Conservation (phyloP, 2,888 invertebrate genomes). For the Drosophila parthenogenetica region DNA sequence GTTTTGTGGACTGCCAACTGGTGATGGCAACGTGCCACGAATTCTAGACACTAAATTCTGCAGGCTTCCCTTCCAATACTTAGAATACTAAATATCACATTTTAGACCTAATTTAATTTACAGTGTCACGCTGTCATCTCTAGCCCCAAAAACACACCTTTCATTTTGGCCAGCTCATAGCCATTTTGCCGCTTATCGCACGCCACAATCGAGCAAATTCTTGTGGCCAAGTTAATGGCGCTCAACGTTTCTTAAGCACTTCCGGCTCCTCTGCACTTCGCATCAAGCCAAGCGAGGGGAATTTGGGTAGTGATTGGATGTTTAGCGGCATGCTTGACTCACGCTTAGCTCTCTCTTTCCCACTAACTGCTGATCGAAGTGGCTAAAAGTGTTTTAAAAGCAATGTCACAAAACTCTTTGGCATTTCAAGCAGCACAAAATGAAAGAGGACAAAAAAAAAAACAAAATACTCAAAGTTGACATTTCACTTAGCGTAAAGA, state of each 20-base stretch:
- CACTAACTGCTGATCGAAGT: slow-evolving; percentile 41
- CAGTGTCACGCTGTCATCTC: slow-evolving; percentile 32
- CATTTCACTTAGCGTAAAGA: slow-evolving; percentile 66
- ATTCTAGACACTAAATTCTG: background rate
- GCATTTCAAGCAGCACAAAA: slow-evolving; percentile 25
- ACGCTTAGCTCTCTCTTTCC: slow-evolving; percentile 37
- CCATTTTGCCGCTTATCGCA: slow-evolving; percentile 17
- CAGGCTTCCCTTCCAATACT: background rate
- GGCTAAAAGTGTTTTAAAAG: slow-evolving; percentile 60
- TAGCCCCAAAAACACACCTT: slow-evolving; percentile 12
- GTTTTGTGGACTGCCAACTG: background rate
- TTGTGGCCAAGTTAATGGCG: slow-evolving; percentile 53
- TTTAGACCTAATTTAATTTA: too few relatives aligned
- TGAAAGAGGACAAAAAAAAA: slow-evolving; percentile 57
- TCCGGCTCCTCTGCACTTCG: slow-evolving; percentile 23
- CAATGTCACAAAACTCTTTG: slow-evolving; percentile 60
- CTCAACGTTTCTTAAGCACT: slow-evolving; percentile 44
- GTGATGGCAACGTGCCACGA: slow-evolving; percentile 16
- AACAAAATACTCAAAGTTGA: slow-evolving; percentile 65
- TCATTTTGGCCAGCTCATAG: slow-evolving; percentile 2
- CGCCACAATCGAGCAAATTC: slow-evolving; percentile 30
- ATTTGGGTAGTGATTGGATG: slow-evolving; percentile 6
- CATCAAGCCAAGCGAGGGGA: slow-evolving; percentile 1
- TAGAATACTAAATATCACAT: too few relatives aligned
- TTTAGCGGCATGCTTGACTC: slow-evolving; percentile 22